Conservation (phyloP, 2,797 vertebrate genomes). For the Epinephelus coioides region DNA sequence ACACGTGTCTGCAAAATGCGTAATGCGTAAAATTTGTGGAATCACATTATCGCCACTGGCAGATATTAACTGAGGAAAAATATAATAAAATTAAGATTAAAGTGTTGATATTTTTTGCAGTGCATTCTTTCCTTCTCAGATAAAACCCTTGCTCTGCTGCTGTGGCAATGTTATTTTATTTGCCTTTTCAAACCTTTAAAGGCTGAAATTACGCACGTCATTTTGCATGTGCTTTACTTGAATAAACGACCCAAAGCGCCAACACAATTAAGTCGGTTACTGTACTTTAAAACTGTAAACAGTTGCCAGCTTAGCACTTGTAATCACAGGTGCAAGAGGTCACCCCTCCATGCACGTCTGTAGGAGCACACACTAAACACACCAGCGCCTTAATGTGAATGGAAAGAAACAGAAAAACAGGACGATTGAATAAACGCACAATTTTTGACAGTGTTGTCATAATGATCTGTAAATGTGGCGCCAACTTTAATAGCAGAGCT, state of each 20-base stretch:
- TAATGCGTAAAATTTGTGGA: background rate
- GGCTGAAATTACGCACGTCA: background rate
- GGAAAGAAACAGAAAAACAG: background rate
- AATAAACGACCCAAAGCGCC: background rate
- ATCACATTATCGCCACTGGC: background rate
- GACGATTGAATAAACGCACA: background rate
- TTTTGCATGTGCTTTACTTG: background rate
- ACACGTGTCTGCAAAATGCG: background rate
- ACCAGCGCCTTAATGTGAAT: background rate
- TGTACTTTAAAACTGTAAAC: slow-evolving; percentile 6
- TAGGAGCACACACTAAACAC: background rate
- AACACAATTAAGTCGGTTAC: slow-evolving; percentile 14
- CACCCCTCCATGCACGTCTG: background rate
- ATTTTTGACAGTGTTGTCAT: slow-evolving; percentile 31
- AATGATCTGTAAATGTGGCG: slow-evolving; percentile 56
- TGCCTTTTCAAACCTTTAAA: background rate
- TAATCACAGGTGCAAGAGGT: slow-evolving; percentile 25
- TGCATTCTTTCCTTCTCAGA: slow-evolving; percentile 22
- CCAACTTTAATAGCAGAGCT: slow-evolving; percentile 65
- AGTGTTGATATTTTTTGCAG: slow-evolving; percentile 56
- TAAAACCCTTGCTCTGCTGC: background rate
- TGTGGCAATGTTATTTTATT: slow-evolving; percentile 7
- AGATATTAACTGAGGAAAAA: slow-evolving; percentile 6
- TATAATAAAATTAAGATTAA: background rate
- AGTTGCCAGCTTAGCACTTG: background rate